Evolutionary conservation across 2,888 invertebrate genomes (phyloP), one percentile per base, ranked within the genome.

Genomic region (Gandaritis pyraliata): DNA sequence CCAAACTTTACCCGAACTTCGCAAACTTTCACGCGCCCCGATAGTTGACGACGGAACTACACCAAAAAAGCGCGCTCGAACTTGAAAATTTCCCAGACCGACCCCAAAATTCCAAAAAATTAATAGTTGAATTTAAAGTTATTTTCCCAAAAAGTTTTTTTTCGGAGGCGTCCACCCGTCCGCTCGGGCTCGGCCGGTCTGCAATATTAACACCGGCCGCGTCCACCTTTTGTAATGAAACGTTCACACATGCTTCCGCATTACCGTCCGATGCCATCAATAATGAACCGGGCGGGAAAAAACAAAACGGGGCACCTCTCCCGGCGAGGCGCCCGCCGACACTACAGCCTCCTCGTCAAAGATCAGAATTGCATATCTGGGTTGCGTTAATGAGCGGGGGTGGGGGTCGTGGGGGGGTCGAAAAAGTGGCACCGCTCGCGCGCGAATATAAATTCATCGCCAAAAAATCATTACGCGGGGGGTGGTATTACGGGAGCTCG

Each of bases 381-480:
- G 91, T 90, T 92, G 93, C 93, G 93, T 93, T 93, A 94, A 93
- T 93, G 93, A 93, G 93, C 86, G 91, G 88, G 87, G 88, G 85
- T 86, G 82, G 83, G 79, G 81, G 78, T 73, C 79, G 73, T 78
- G 76, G 86, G 91, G 87, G 90, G 87, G 87, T 90, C 90, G 91
- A 92, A 92, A 92, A 91, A 91, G 91, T 91, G 91, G 90, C 93
- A 90, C 93, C 93, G 92, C 91, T 92, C 93, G 93, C 93, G 94
- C 94, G 94, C 94, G 93, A 94, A 94, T 93, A 93, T 94, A 94
- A 95, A 95, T 95, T 95, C 95, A 94, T 95, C 95, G 95, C 95
- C 95, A 95, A 95, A 95, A 95, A 95, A 95, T 95, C 95, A 95
- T 95, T 95, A 95, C 95, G 95, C 95, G 94, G 94, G 94, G 94